Evolutionary conservation across 2,888 invertebrate genomes (phyloP).

Genomic region (Lasioglossum leucozonium): DNA sequence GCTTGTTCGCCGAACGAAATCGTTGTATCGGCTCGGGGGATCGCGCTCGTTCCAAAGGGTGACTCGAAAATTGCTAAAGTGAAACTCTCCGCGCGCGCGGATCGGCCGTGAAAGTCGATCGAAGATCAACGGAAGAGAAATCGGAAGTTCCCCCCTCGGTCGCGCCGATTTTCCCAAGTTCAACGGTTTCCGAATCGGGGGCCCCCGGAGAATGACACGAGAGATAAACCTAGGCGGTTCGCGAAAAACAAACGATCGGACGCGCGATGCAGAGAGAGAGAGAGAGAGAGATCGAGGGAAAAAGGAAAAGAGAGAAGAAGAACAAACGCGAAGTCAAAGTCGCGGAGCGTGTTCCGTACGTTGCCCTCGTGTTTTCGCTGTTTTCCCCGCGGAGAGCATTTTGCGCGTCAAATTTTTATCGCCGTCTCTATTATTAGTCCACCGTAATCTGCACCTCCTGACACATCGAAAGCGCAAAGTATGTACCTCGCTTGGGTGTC

Average conservation of each 20-base stretch:
- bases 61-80: slow-evolving; percentile 44
- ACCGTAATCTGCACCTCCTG: slow-evolving; percentile 80
- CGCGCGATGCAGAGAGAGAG: neutral
- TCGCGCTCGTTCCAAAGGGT: slow-evolving; percentile 57
- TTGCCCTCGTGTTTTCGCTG: slow-evolving; percentile 78
- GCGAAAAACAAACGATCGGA: slow-evolving; percentile 13
- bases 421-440: slow-evolving; percentile 82
- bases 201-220: neutral
- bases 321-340: slow-evolving; percentile 36
- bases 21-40: slow-evolving; percentile 24
- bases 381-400: slow-evolving; percentile 74
- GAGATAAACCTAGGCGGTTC: slow-evolving; percentile 4
- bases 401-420: slow-evolving; percentile 82
- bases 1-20: slow-evolving; percentile 7
- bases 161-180: slow-evolving; percentile 2
- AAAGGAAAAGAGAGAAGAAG: slow-evolving; percentile 3
- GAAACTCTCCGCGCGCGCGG: slow-evolving; percentile 39
- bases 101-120: slow-evolving; percentile 55
- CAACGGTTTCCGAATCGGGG: slow-evolving; percentile 5
- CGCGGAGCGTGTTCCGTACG: slow-evolving; percentile 70
- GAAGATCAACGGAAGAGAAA: slow-evolving; percentile 45
- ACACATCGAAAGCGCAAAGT: slow-evolving; percentile 72
- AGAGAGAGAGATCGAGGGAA: slow-evolving; percentile 1
- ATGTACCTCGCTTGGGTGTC: slow-evolving; percentile 57
- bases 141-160: slow-evolving; percentile 24